Percentiles rank a stretch among this genome's conserved stretches.
Conservation (phyloP, 2,797 vertebrate genomes). For the Silurus lanzhouensis region DNA sequence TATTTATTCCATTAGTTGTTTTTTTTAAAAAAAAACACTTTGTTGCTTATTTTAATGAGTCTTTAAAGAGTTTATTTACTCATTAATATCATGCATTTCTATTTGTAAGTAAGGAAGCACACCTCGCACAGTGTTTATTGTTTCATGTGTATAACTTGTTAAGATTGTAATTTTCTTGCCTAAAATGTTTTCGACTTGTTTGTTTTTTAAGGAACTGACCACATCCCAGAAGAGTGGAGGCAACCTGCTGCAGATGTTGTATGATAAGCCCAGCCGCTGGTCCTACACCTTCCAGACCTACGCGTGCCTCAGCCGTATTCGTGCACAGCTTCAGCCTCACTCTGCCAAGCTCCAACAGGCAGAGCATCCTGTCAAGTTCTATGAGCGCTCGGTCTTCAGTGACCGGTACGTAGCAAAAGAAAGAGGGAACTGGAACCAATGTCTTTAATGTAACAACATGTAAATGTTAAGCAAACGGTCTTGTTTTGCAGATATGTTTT, state of each 20-base stretch:
- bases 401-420: conserved; percentile 73
- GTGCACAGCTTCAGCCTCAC: conserved; percentile 75
- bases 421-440: not conserved
- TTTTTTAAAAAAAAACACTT: not conserved
- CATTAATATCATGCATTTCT: too few relatives aligned
- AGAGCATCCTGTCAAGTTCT: conserved; percentile 85
- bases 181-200: not conserved
- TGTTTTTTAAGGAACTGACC: conserved; percentile 75
- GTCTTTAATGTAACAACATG: not conserved
- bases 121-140: too few relatives aligned
- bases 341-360: conserved; percentile 78
- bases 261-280: conserved; percentile 82
- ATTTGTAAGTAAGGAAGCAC: not conserved
- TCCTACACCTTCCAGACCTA: conserved; percentile 88
- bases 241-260: conserved; percentile 87
- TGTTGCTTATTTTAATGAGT: not conserved
- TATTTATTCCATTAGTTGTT: not conserved
- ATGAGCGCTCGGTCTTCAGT: conserved; percentile 84
- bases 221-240: conserved; percentile 86
- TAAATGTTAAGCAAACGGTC: not conserved
- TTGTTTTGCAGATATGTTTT: conserved; percentile 78
- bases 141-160: not conserved
- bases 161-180: not conserved
- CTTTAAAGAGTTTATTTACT: too few relatives aligned
- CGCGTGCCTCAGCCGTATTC: conserved; percentile 79